These are phyloP conservation scores for Archocentrus centrarchus DNA, from an alignment of 2,113 vertebrate genomes.

Conservation along the genomic window DNA sequence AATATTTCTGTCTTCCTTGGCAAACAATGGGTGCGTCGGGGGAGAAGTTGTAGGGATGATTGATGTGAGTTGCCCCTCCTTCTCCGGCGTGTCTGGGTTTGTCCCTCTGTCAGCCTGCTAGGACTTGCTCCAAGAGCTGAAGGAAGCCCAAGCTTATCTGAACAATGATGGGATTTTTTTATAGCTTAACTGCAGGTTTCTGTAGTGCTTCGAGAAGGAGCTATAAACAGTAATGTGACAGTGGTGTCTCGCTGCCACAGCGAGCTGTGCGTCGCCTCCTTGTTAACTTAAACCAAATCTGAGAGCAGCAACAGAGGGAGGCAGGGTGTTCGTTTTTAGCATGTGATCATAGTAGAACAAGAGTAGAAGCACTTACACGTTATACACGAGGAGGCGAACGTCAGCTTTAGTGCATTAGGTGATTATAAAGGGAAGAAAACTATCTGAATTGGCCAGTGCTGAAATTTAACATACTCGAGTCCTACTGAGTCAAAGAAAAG, in stretches of 20 bases:
- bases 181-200: slow-evolving; percentile 54
- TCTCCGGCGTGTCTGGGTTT: slow-evolving; percentile 62
- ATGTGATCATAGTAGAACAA: slow-evolving; percentile 13
- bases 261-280: slow-evolving; percentile 16
- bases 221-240: slow-evolving; percentile 20
- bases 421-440: not conserved
- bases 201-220: slow-evolving; percentile 11
- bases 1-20: not conserved
- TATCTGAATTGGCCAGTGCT: not conserved
- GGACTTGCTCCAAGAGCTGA: slow-evolving; percentile 73
- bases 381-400: not conserved
- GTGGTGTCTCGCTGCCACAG: slow-evolving; percentile 10
- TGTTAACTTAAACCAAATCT: slow-evolving; percentile 23
- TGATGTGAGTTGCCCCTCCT: slow-evolving; percentile 57
- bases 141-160: slow-evolving; percentile 59
- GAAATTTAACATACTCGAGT: not conserved
- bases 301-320: not conserved
- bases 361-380: not conserved
- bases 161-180: slow-evolving; percentile 53
- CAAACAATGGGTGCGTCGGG: slow-evolving; percentile 17
- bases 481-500: not conserved
- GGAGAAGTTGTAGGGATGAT: slow-evolving; percentile 30
- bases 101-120: slow-evolving; percentile 68
- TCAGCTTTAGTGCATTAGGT: not conserved
- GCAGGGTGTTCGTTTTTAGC: not conserved